Evolutionary conservation across 1,140 invertebrate genomes (phyloP).

Genomic region (Tribolium castaneum): DNA sequence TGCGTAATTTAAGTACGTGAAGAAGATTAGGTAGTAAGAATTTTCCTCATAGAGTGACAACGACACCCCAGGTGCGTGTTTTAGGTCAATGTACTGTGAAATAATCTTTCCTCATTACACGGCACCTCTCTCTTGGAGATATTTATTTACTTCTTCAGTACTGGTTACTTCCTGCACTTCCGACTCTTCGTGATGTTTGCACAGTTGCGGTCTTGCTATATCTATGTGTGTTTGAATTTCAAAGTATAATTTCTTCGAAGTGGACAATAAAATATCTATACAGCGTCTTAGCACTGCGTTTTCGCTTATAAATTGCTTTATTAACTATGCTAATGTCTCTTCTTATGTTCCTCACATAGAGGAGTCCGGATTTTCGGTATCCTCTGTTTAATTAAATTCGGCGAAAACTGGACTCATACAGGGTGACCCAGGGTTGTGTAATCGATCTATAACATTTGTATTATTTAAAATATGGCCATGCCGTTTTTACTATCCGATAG

Average conservation of each 20-base stretch:
- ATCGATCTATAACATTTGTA: too few species aligned
- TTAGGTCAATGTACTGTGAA: constrained; percentile 18
- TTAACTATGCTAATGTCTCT: constrained; percentile 16
- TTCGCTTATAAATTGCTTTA: constrained; percentile 39
- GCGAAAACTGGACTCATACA: background rate
- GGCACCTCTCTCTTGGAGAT: constrained; percentile 3
- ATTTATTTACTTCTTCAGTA: constrained; percentile 24
- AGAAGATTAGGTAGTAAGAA: background rate
- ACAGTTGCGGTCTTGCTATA: background rate
- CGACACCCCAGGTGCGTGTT: constrained; percentile 19
- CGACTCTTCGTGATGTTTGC: constrained; percentile 22
- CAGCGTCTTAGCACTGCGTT: background rate
- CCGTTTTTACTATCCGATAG: too few species aligned
- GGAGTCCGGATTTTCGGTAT: background rate
- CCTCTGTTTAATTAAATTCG: constrained; percentile 9
- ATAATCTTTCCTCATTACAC: constrained; percentile 14
- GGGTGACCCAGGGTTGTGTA: too few species aligned
- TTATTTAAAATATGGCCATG: too few species aligned
- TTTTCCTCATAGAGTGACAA: constrained; percentile 13
- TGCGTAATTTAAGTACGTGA: background rate
- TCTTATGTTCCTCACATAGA: constrained; percentile 17
- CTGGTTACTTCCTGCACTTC: constrained; percentile 23
- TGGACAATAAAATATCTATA: constrained; percentile 30
- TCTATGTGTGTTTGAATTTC: constrained; percentile 26
- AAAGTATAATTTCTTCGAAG: constrained; percentile 39